Evolutionary conservation across 92 coral and sea anemone species (phyloP).

Genomic region (Palythoa grandis): DNA sequence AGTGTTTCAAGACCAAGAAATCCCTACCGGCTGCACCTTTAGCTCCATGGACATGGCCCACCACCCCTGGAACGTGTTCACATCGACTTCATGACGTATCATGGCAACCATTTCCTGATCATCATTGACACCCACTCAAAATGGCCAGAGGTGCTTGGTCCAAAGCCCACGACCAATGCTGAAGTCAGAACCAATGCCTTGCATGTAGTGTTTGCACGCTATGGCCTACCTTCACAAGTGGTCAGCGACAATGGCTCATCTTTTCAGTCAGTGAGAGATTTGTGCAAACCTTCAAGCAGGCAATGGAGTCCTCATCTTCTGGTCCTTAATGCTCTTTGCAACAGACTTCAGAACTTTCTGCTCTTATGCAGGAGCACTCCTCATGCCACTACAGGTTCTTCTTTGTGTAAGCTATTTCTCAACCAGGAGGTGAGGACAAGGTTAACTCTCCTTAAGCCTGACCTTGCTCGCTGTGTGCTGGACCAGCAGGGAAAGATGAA

Average conservation of each 20-base stretch:
- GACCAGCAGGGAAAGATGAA: slow-evolving; percentile 3
- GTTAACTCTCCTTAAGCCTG: slow-evolving; percentile 6
- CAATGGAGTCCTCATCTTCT: background rate
- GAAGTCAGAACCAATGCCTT: background rate
- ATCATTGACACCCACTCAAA: no score
- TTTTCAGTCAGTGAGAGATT: slow-evolving; percentile 22
- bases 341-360: background rate
- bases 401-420: no score
- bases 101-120: no score
- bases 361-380: background rate
- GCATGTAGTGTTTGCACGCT: background rate
- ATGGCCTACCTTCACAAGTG: background rate
- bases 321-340: background rate
- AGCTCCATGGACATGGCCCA: no score
- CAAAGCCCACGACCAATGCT: background rate
- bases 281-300: background rate
- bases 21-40: no score
- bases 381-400: background rate
- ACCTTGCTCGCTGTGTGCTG: background rate
- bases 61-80: background rate
- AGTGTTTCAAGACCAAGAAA: no score
- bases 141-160: no score
- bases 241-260: slow-evolving; percentile 38
- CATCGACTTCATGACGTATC: no score
- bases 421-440: background rate